A percentile compares a stretch with the other conserved stretches of the same genome.
Conservation (phyloP, 2,888 invertebrate species). For the Pseudanteris insignis region DNA sequence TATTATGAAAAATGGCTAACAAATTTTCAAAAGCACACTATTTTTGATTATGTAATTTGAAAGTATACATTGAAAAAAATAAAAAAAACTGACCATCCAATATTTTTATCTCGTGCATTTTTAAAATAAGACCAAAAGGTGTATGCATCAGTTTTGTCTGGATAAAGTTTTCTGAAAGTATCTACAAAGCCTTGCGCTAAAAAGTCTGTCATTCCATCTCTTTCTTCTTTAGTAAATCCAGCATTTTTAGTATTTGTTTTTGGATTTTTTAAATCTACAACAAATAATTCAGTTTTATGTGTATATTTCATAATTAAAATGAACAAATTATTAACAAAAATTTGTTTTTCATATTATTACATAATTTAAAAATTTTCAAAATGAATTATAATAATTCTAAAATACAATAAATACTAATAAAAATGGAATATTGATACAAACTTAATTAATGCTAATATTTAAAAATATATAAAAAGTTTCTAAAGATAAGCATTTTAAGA, state of each 20-base stretch:
- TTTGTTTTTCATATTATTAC: too few relatives aligned
- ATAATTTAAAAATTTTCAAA: too few relatives aligned
- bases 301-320: background rate
- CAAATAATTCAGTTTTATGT: background rate
- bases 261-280: conserved; percentile 94
- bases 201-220: conserved; percentile 88
- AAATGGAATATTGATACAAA: too few relatives aligned
- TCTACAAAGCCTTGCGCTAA: conserved; percentile 86
- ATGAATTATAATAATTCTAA: too few relatives aligned
- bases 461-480: too few relatives aligned
- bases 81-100: conserved; percentile 94
- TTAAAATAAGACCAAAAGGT: conserved; percentile 96
- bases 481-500: too few relatives aligned
- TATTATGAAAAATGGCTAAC: too few relatives aligned
- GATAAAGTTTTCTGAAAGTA: conserved; percentile 86
- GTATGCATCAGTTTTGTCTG: conserved; percentile 82
- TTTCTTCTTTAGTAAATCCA: conserved; percentile 95
- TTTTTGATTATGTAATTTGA: too few relatives aligned
- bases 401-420: too few relatives aligned
- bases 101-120: conserved; percentile 86
- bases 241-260: conserved; percentile 91
- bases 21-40: too few relatives aligned
- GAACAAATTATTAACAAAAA: background rate
- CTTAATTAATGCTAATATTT: too few relatives aligned
- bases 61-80: too few relatives aligned